Evolutionary conservation across 2,797 vertebrate species (phyloP).

Genomic region (Macropus fuliginosus): DNA sequence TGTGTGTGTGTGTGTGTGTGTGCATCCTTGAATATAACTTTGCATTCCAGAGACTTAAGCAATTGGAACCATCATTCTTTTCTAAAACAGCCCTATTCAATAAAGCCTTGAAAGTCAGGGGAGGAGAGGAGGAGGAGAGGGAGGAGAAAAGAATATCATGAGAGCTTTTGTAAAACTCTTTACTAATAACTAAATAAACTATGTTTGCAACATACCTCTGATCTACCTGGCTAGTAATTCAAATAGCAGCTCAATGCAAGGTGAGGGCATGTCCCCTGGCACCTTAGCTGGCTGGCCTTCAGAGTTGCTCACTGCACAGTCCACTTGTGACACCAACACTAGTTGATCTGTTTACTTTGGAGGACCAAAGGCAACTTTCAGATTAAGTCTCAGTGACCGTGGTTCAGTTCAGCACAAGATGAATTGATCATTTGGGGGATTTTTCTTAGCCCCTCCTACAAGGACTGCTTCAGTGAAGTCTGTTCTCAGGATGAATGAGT

Average conservation of each 20-base stretch:
- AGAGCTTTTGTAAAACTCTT: neutral
- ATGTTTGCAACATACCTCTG: neutral
- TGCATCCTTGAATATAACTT: conserved; percentile 17
- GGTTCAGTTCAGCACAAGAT: neutral
- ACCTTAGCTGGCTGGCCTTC: neutral
- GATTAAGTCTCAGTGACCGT: neutral
- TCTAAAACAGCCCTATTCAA: conserved; percentile 52
- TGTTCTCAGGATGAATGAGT: neutral
- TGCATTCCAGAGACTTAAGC: conserved; percentile 72
- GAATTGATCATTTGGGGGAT: neutral
- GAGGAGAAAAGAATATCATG: neutral
- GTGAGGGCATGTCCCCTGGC: neutral
- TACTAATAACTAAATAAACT: neutral
- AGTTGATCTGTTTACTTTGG: neutral
- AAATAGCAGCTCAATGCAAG: neutral
- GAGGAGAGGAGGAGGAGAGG: neutral
- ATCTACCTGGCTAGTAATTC: neutral
- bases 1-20: no score
- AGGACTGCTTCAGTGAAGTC: neutral
- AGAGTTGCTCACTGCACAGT: neutral
- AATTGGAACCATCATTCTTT: conserved; percentile 33
- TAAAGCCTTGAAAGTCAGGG: conserved; percentile 62
- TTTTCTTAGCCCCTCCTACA: neutral
- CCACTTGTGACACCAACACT: neutral
- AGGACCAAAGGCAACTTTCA: neutral